Conservation (phyloP, 2,888 invertebrate species). For the Schizotus pectinicornis region DNA sequence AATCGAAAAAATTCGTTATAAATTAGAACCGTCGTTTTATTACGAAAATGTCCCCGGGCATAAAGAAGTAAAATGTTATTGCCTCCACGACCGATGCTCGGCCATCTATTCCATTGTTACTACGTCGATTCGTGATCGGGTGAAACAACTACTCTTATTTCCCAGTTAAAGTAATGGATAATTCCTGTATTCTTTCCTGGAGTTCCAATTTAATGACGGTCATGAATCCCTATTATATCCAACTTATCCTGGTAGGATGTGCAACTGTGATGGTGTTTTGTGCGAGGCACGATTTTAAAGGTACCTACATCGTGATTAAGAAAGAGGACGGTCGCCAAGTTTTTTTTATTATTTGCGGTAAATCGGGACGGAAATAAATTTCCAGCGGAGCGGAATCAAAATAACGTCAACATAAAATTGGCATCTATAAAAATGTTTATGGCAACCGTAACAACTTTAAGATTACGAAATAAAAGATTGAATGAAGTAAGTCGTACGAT, state of each 20-base stretch:
- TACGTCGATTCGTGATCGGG: neutral
- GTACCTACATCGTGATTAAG: too few species aligned
- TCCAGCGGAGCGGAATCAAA: too few species aligned
- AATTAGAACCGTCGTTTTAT: conserved; percentile 2
- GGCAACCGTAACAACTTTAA: too few species aligned
- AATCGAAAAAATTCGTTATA: conserved; percentile 1
- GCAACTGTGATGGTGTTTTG: too few species aligned
- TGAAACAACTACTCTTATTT: neutral
- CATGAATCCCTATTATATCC: conserved; percentile 26
- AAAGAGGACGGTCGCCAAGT: neutral
- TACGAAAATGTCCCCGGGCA: neutral
- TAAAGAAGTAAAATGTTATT: neutral
- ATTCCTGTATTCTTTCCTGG: conserved; percentile 25
- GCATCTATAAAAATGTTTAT: too few species aligned
- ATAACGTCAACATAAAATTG: too few species aligned
- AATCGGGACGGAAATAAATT: too few species aligned
- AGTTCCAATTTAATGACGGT: conserved; percentile 22
- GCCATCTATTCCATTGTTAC: neutral
- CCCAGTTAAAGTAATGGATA: conserved; percentile 18
- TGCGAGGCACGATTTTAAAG: neutral
- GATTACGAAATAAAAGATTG: too few species aligned
- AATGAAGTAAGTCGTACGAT: too few species aligned
- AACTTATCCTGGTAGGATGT: conserved; percentile 6
- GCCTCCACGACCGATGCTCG: neutral
- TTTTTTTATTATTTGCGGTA: too few species aligned